phyloP scores from a whole-genome alignment of 2,797 vertebrate species.

The Micrastur ruficollis region DNA sequence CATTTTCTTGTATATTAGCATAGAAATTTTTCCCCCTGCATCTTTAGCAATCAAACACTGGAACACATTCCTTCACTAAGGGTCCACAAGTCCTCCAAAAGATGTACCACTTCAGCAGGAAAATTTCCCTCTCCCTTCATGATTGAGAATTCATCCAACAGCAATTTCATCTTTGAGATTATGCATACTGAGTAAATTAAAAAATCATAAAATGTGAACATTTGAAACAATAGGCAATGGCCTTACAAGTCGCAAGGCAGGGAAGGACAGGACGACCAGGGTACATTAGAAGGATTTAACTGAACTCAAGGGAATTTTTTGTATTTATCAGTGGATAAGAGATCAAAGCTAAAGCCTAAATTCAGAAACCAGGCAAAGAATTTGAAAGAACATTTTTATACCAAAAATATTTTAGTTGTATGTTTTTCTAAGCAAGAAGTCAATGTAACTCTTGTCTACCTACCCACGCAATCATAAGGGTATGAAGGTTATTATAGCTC shows the following conservation, averaged over 20 bases:
- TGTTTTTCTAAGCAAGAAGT: background rate
- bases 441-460: background rate
- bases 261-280: background rate
- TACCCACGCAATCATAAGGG: background rate
- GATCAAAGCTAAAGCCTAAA: background rate
- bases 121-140: background rate
- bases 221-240: background rate
- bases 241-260: fast-evolving
- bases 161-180: background rate
- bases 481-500: background rate
- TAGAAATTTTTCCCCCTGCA: background rate
- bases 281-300: background rate
- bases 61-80: background rate
- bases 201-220: background rate
- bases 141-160: background rate
- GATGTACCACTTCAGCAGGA: background rate
- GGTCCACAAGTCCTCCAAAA: fast-evolving
- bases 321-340: background rate
- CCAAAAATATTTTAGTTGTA: background rate
- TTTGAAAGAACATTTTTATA: background rate
- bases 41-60: background rate
- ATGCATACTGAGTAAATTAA: background rate
- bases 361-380: background rate
- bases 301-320: background rate
- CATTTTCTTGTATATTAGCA: background rate